Percentiles rank a stretch among this genome's conserved stretches.
Conservation (phyloP, 2,888 invertebrate species). For the Hanleya hanleyi region DNA sequence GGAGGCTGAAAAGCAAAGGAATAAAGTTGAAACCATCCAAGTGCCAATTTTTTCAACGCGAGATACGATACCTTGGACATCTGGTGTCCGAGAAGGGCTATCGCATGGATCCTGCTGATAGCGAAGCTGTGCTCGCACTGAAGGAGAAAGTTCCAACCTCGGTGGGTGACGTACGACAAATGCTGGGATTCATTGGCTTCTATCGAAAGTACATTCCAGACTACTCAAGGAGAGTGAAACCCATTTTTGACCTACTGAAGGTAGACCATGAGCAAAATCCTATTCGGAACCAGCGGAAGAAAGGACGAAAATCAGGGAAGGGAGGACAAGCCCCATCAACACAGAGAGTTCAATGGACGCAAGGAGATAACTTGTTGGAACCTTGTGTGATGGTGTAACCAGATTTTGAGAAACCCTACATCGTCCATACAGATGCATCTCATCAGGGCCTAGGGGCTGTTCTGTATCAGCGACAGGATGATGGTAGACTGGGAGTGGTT, state of each 20-base stretch:
- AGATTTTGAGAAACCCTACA: slow-evolving; percentile 1
- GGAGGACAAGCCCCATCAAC: not conserved
- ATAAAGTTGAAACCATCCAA: not conserved
- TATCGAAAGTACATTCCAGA: not conserved
- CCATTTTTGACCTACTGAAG: too few species aligned
- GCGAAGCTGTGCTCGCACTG: not conserved
- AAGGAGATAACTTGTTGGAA: too few species aligned
- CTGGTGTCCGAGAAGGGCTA: slow-evolving; percentile 8
- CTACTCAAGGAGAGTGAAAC: too few species aligned
- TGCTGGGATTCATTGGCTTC: slow-evolving; percentile 10
- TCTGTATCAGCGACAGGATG: slow-evolving; percentile 10
- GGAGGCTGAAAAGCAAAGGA: not conserved
- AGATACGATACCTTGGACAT: not conserved
- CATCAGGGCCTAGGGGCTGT: slow-evolving; percentile 19
- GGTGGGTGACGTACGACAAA: slow-evolving; percentile 1
- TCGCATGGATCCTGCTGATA: slow-evolving; percentile 7
- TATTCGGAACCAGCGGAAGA: too few species aligned
- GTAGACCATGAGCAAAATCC: too few species aligned
- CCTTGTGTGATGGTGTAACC: slow-evolving; percentile 9
- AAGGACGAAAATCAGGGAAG: too few species aligned
- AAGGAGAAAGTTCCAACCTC: not conserved
- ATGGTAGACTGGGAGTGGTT: slow-evolving; percentile 17
- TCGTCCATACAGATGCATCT: slow-evolving; percentile 24
- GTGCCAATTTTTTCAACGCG: not conserved
- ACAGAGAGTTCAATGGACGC: slow-evolving; percentile 4